Evolutionary conservation across 2,888 invertebrate genomes (phyloP).

Genomic region (Plebejus anna): DNA sequence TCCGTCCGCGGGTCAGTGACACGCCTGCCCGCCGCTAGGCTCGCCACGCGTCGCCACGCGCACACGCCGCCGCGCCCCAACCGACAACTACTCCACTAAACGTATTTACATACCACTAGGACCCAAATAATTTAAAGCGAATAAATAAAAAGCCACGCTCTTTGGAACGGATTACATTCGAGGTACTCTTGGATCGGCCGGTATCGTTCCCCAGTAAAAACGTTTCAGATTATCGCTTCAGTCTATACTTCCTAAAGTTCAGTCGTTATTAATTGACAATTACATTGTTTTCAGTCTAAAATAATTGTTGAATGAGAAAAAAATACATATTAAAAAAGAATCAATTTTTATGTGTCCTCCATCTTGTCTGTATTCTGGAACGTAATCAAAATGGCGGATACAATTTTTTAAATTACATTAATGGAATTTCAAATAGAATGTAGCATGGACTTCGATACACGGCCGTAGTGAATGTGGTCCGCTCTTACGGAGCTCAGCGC

Average conservation of each 20-base stretch:
- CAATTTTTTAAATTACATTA: neutral
- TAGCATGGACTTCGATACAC: constrained; percentile 16
- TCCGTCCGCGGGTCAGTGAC: constrained; percentile 46
- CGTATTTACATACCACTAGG: constrained; percentile 49
- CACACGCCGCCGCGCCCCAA: constrained; percentile 40
- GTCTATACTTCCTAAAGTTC: constrained; percentile 17
- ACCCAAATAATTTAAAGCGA: constrained; percentile 62
- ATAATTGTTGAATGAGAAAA: neutral
- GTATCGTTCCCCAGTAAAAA: neutral
- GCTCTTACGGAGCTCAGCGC: constrained; percentile 33
- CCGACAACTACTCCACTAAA: constrained; percentile 42
- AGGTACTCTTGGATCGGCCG: constrained; percentile 45
- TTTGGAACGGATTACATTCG: constrained; percentile 70
- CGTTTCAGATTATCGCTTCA: neutral
- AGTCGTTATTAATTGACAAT: constrained; percentile 27
- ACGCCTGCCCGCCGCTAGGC: constrained; percentile 38
- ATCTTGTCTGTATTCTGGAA: neutral
- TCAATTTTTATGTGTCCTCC: neutral
- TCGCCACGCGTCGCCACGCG: constrained; percentile 41
- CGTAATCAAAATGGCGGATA: neutral
- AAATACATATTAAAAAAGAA: too few species aligned
- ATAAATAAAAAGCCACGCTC: constrained; percentile 66
- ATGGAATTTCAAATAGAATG: neutral
- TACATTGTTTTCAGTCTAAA: neutral
- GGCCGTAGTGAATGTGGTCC: constrained; percentile 29